Percentiles rank a stretch among this genome's conserved stretches.
These are phyloP conservation scores for Elaphurus davidianus DNA, from an alignment of 2,113 vertebrate species.

Conservation along the genomic window DNA sequence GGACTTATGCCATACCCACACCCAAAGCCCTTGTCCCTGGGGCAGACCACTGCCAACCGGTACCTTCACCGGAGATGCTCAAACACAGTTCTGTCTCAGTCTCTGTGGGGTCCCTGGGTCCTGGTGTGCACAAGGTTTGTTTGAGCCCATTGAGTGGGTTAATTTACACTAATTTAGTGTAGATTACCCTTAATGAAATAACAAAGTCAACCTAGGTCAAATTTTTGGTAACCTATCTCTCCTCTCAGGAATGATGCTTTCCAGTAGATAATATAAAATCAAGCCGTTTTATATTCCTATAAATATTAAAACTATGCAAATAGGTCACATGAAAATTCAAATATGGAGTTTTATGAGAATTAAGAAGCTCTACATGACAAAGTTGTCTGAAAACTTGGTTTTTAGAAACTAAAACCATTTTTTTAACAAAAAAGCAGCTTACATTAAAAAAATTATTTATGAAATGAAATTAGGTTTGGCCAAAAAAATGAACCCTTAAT, in stretches of 20 bases:
- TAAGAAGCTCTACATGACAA: neutral
- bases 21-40: too few relatives aligned
- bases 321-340: neutral
- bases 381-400: neutral
- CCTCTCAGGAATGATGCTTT: neutral
- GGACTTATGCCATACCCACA: too few relatives aligned
- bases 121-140: too few relatives aligned
- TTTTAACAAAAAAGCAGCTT: neutral
- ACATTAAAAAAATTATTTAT: neutral
- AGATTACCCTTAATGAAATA: neutral
- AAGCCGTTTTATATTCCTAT: neutral
- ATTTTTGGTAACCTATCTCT: neutral
- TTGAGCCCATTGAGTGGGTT: too few relatives aligned
- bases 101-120: too few relatives aligned
- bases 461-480: conserved; percentile 28
- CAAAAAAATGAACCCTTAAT: neutral
- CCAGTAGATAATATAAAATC: neutral
- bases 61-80: too few relatives aligned
- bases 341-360: neutral
- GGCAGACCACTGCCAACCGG: too few relatives aligned
- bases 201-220: neutral
- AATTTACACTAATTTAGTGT: neutral
- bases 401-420: neutral
- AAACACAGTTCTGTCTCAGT: too few relatives aligned
- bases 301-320: neutral